Conservation (phyloP, 2,888 invertebrate species). For the Drosophila anomalipes region DNA sequence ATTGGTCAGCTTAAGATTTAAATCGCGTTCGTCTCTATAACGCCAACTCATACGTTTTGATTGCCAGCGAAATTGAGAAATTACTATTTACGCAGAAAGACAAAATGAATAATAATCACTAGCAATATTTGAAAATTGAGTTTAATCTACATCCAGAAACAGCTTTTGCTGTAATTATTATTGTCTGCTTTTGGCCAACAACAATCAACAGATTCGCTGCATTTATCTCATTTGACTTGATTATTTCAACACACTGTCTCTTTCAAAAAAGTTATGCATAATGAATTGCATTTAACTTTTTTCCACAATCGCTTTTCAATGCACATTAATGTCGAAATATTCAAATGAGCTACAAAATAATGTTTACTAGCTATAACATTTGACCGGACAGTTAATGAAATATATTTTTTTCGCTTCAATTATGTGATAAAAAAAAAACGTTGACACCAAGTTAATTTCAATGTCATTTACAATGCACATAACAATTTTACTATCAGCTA, state of each 20-base stretch:
- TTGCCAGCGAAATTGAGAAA: conserved; percentile 2
- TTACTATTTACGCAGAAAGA: not conserved
- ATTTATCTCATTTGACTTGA: conserved; percentile 44
- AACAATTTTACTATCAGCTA: conserved; percentile 34
- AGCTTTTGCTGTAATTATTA: conserved; percentile 21
- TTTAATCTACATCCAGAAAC: conserved; percentile 8
- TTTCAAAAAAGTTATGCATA: conserved; percentile 24
- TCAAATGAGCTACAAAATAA: conserved; percentile 26
- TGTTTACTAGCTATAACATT: conserved; percentile 27
- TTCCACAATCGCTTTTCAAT: conserved; percentile 38
- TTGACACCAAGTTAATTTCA: conserved; percentile 29
- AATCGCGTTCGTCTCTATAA: conserved; percentile 14
- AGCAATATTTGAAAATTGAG: conserved; percentile 3
- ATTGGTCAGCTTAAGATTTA: not conserved
- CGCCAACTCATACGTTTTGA: conserved; percentile 13
- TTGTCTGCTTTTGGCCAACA: conserved; percentile 17
- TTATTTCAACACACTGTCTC: conserved; percentile 52
- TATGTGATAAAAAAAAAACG: conserved; percentile 9
- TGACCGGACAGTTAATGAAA: conserved; percentile 36
- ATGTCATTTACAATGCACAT: conserved; percentile 54
- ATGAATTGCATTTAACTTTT: conserved; percentile 31
- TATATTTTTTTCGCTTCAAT: conserved; percentile 34
- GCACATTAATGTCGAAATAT: conserved; percentile 61
- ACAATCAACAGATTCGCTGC: conserved; percentile 29
- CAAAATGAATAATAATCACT: not conserved